phyloP scores from a whole-genome alignment of 2,797 vertebrate genomes.

The Dryobates pubescens region DNA sequence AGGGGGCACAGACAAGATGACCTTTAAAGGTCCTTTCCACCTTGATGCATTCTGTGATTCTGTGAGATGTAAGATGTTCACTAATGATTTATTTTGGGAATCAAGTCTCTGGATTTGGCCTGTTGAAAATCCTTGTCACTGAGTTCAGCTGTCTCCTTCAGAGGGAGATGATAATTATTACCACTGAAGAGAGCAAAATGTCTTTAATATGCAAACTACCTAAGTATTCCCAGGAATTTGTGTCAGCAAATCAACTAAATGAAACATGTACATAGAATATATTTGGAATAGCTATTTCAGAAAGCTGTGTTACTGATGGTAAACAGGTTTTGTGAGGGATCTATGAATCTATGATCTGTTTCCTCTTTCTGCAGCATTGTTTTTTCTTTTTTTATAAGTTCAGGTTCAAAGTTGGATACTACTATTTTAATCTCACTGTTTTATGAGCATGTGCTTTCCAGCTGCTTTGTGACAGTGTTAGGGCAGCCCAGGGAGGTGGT shows the following conservation, averaged over 20 bases:
- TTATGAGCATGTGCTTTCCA: neutral
- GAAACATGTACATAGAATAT: neutral
- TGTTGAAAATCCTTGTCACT: neutral
- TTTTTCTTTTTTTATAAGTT: neutral
- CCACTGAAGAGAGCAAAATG: neutral
- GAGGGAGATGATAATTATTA: neutral
- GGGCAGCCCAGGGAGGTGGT: too few species aligned
- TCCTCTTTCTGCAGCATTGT: neutral
- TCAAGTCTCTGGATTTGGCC: neutral
- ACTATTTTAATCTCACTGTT: neutral
- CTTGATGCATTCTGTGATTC: too few species aligned
- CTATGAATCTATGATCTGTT: neutral
- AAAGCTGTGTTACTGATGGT: rapidly evolving
- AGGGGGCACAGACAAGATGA: too few species aligned
- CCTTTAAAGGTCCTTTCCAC: too few species aligned
- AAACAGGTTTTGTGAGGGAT: neutral
- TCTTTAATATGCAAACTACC: neutral
- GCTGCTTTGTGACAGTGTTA: neutral
- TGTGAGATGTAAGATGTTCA: neutral
- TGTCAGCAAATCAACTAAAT: neutral
- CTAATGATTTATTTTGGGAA: neutral
- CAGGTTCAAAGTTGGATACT: neutral
- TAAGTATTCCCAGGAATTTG: neutral
- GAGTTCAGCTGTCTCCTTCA: neutral
- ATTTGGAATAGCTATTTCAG: neutral